Conservation (phyloP, 2,888 invertebrate genomes). For the Plebejus argus region DNA sequence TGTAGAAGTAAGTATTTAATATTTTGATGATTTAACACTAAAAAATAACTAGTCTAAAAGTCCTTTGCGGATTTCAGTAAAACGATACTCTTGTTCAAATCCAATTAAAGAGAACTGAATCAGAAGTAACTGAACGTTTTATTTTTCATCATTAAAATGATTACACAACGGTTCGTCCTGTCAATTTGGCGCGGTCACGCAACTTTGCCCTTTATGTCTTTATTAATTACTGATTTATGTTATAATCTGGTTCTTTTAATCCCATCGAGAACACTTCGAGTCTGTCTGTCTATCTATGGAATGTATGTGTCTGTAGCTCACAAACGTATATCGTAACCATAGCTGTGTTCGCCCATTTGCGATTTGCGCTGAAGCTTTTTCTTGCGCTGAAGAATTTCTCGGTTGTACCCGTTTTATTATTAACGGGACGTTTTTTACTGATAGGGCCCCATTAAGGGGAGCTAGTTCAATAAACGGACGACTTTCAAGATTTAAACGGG, state of each 20-base stretch:
- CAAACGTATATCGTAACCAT: too few species aligned
- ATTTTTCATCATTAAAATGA: conserved; percentile 14
- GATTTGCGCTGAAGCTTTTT: too few species aligned
- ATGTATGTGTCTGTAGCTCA: not conserved
- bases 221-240: not conserved
- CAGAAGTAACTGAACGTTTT: not conserved
- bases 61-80: not conserved
- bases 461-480: too few species aligned
- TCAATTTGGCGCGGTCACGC: not conserved
- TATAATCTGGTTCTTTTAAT: not conserved
- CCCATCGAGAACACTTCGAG: not conserved
- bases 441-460: too few species aligned
- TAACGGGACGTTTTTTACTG: too few species aligned
- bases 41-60: not conserved
- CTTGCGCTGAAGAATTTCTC: too few species aligned
- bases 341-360: too few species aligned
- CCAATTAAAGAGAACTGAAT: conserved; percentile 1
- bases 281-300: not conserved
- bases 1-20: not conserved
- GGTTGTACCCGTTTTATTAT: too few species aligned
- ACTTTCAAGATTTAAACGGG: too few species aligned
- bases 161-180: not conserved
- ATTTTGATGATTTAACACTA: not conserved
- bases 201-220: not conserved
- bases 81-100: conserved; percentile 12